Conservation (phyloP, 2,113 vertebrate genomes). For the Gambusia affinis region DNA sequence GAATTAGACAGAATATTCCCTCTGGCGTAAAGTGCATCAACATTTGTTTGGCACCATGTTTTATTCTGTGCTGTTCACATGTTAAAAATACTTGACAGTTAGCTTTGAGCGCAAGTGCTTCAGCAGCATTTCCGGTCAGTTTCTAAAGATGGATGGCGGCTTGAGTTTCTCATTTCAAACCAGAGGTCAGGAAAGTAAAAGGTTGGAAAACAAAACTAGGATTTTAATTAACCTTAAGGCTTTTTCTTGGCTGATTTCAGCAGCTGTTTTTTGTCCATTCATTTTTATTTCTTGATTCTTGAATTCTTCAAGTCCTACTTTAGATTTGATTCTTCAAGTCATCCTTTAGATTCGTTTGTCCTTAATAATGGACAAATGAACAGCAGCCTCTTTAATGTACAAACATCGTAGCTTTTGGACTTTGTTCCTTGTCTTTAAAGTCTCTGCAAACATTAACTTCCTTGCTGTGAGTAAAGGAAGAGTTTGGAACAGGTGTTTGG, state of each 20-base stretch:
- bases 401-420: slow-evolving; percentile 40
- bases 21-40: slow-evolving; percentile 7
- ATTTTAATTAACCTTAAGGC: not conserved
- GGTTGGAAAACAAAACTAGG: too few relatives aligned
- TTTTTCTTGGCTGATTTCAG: not conserved
- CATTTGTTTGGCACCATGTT: slow-evolving; percentile 14
- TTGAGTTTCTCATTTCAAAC: not conserved
- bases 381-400: not conserved
- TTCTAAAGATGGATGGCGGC: not conserved
- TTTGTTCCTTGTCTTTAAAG: slow-evolving; percentile 50
- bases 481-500: slow-evolving; percentile 11
- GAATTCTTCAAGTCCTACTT: not conserved
- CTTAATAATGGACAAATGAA: slow-evolving; percentile 23
- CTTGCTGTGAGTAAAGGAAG: not conserved
- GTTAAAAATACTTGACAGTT: not conserved
- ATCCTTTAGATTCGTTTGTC: not conserved
- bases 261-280: not conserved
- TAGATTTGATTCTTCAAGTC: not conserved
- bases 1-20: not conserved
- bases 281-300: not conserved
- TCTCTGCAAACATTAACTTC: slow-evolving; percentile 53
- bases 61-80: not conserved
- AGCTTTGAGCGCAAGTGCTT: not conserved
- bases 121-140: not conserved
- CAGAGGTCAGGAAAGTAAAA: too few relatives aligned